Evolutionary conservation across 2,797 vertebrate species (phyloP).

Genomic region (Chanos chanos): DNA sequence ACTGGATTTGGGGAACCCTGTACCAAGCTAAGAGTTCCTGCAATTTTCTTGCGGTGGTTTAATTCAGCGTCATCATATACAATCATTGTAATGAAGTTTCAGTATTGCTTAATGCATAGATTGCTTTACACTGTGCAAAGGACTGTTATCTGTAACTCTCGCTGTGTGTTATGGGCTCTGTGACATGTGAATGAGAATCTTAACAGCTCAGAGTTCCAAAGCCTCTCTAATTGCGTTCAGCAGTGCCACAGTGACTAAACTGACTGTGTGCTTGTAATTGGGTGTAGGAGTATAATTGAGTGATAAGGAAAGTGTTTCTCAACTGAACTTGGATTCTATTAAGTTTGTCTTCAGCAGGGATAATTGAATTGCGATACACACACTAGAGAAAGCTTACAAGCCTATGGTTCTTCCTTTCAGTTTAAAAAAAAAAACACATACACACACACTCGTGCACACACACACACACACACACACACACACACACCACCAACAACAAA

Average conservation of each 20-base stretch:
- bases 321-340: slow-evolving; percentile 36
- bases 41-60: too few relatives aligned
- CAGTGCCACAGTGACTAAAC: slow-evolving; percentile 38
- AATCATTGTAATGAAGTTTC: too few relatives aligned
- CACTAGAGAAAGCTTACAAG: slow-evolving; percentile 41
- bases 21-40: too few relatives aligned
- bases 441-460: too few relatives aligned
- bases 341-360: slow-evolving; percentile 43
- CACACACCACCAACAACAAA: too few relatives aligned
- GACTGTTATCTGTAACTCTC: too few relatives aligned
- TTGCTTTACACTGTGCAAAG: too few relatives aligned
- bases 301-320: slow-evolving; percentile 47
- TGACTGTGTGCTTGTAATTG: slow-evolving; percentile 43
- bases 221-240: slow-evolving; percentile 46
- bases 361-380: slow-evolving; percentile 58
- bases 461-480: too few relatives aligned
- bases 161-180: neutral
- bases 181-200: slow-evolving; percentile 5
- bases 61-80: too few relatives aligned
- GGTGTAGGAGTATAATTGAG: slow-evolving; percentile 39
- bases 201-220: slow-evolving; percentile 42
- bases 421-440: too few relatives aligned
- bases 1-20: too few relatives aligned
- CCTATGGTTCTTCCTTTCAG: neutral
- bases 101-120: too few relatives aligned